phyloP scores from a whole-genome alignment of 2,113 vertebrate species.

The Rafetus swinhoei region DNA sequence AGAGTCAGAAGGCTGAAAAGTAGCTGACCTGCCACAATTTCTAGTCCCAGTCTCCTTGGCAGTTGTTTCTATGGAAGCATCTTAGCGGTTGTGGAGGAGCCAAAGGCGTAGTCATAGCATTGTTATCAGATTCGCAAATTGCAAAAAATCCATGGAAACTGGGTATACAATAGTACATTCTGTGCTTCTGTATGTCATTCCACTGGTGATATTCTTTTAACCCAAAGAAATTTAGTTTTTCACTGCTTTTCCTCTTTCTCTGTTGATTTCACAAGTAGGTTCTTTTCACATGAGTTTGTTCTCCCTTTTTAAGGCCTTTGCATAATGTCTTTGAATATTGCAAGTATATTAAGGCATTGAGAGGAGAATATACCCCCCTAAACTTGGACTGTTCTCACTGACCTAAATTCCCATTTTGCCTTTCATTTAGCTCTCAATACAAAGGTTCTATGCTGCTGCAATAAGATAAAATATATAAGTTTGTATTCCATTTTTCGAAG shows the following conservation, averaged over 20 bases:
- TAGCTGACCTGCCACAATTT: constrained; percentile 53
- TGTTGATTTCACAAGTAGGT: constrained; percentile 41
- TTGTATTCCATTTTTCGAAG: constrained; percentile 49
- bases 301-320: constrained; percentile 6
- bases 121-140: constrained; percentile 52
- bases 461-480: constrained; percentile 46
- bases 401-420: constrained; percentile 22
- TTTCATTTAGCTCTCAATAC: neutral
- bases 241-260: neutral
- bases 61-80: constrained; percentile 19
- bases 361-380: constrained; percentile 20
- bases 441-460: constrained; percentile 37
- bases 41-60: constrained; percentile 41
- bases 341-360: constrained; percentile 12
- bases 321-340: neutral
- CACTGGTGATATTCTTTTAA: constrained; percentile 17
- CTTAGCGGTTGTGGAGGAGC: constrained; percentile 45
- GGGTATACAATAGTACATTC: neutral
- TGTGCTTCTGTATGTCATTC: neutral
- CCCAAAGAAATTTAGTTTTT: constrained; percentile 7
- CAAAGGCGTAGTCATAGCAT: neutral
- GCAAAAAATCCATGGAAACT: neutral
- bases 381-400: constrained; percentile 38
- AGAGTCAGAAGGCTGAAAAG: constrained; percentile 44
- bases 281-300: constrained; percentile 40